Conservation (phyloP, 2,113 vertebrate genomes). For the Amia ocellicauda region DNA sequence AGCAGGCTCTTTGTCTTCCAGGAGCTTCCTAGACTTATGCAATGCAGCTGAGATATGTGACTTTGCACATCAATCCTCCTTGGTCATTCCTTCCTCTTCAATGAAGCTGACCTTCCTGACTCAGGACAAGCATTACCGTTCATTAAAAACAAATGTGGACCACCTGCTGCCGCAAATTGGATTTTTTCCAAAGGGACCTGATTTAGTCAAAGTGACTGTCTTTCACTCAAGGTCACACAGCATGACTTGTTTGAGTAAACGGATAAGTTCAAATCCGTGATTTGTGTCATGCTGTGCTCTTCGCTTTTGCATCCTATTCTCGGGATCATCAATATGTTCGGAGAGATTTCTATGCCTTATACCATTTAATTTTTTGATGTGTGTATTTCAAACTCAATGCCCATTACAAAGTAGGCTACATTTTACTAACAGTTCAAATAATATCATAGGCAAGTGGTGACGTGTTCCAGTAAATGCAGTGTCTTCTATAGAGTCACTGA, state of each 20-base stretch:
- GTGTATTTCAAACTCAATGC: conserved; percentile 9
- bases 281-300: conserved; percentile 3
- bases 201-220: conserved; percentile 33
- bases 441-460: neutral
- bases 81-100: neutral
- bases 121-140: conserved; percentile 30
- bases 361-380: conserved; percentile 10
- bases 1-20: too few relatives aligned
- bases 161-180: conserved; percentile 37
- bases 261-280: conserved; percentile 19
- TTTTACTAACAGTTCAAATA: conserved; percentile 11
- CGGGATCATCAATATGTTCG: too few relatives aligned
- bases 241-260: neutral
- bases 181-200: conserved; percentile 31
- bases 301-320: conserved; percentile 17
- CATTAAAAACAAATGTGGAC: conserved; percentile 40
- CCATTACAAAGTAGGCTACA: conserved; percentile 1
- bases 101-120: too few relatives aligned
- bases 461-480: conserved; percentile 4
- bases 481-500: conserved; percentile 9
- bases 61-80: too few relatives aligned
- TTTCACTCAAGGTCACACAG: conserved; percentile 11
- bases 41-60: too few relatives aligned
- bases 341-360: too few relatives aligned
- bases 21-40: too few relatives aligned